Percentiles rank a stretch among this genome's conserved stretches.
phyloP scores from a whole-genome alignment of 2,888 invertebrate species.

The Drosophila nr. medialis region DNA sequence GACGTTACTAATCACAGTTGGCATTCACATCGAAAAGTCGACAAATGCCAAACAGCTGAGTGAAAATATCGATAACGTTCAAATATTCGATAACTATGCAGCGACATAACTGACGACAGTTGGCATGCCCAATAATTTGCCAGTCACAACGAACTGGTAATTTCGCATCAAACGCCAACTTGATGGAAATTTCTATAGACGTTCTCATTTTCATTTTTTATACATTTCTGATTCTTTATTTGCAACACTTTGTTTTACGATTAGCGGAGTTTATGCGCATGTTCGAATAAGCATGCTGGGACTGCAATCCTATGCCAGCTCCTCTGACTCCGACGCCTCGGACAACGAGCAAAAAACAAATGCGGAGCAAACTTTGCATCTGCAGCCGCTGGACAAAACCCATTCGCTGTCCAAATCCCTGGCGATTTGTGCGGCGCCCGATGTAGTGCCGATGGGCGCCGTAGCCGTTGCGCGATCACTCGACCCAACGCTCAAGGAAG shows the following conservation, averaged over 20 bases:
- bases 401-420: constrained; percentile 87
- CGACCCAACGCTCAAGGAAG: constrained; percentile 92
- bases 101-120: not conserved
- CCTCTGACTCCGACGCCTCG: constrained; percentile 87
- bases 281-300: constrained; percentile 87
- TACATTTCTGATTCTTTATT: constrained; percentile 62
- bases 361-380: constrained; percentile 85
- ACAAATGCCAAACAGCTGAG: constrained; percentile 10
- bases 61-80: constrained; percentile 17
- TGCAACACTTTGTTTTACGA: constrained; percentile 66
- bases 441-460: constrained; percentile 91
- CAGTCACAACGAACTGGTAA: constrained; percentile 32
- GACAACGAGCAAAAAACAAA: constrained; percentile 84
- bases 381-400: constrained; percentile 86
- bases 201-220: constrained; percentile 68
- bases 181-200: constrained; percentile 72
- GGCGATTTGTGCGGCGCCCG: constrained; percentile 92
- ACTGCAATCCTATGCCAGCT: constrained; percentile 90
- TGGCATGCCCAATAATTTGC: constrained; percentile 11
- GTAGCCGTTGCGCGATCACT: constrained; percentile 90
- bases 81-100: not conserved
- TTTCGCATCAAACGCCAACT: constrained; percentile 36
- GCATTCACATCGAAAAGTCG: not conserved
- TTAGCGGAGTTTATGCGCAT: constrained; percentile 64
- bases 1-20: not conserved